Percentiles rank a stretch among this genome's conserved stretches.
Evolutionary conservation across 2,888 invertebrate species (phyloP).

Genomic region (Tinea pellionella): DNA sequence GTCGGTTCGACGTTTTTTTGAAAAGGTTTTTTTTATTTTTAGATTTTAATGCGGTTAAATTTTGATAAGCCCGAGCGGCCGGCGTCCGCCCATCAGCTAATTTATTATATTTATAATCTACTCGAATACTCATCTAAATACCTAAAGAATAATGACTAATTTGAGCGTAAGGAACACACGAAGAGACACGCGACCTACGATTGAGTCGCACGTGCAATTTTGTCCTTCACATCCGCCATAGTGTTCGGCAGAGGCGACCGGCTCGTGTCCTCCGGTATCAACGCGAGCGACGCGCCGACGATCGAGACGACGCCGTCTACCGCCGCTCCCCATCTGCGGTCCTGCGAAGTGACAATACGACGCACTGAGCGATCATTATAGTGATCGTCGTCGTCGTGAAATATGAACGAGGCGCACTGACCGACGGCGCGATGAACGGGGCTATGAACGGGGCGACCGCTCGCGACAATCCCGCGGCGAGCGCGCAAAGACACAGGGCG

Average conservation of each 20-base stretch:
- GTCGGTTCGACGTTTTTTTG: no score
- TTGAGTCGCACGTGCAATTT: neutral
- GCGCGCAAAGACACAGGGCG: slow-evolving; percentile 75
- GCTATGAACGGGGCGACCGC: slow-evolving; percentile 79
- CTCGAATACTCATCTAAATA: no score
- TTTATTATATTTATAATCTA: no score
- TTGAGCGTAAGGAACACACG: no score
- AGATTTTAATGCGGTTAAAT: no score
- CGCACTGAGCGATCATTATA: neutral
- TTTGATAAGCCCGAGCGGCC: no score
- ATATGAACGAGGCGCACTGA: no score
- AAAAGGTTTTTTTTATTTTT: no score
- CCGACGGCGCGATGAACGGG: slow-evolving; percentile 74
- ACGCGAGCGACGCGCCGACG: slow-evolving; percentile 56
- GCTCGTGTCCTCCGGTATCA: slow-evolving; percentile 71
- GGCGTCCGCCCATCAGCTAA: no score
- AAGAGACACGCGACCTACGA: no score
- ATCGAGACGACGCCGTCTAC: slow-evolving; percentile 57
- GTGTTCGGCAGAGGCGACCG: slow-evolving; percentile 64
- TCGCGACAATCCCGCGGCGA: slow-evolving; percentile 77
- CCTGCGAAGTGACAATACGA: neutral
- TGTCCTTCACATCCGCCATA: neutral
- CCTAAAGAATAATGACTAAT: no score
- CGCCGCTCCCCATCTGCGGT: slow-evolving; percentile 24
- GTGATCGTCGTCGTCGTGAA: no score